These are phyloP conservation scores for Drosophila affinis DNA, from an alignment of 2,888 invertebrate genomes.

Conservation along the genomic window DNA sequence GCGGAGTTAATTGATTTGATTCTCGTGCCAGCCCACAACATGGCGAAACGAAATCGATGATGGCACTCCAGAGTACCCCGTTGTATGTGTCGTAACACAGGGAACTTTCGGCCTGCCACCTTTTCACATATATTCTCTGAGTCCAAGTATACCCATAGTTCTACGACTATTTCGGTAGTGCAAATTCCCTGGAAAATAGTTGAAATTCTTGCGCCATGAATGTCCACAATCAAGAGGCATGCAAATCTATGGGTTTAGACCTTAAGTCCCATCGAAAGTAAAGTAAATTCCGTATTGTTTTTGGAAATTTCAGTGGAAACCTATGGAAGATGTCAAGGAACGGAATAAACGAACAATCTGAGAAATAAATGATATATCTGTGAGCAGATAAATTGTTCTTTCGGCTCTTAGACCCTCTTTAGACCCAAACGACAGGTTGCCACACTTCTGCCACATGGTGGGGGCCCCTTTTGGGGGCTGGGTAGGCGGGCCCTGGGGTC, in stretches of 20 bases:
- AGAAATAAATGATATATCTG: too few species aligned
- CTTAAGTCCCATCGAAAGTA: slow-evolving; percentile 9
- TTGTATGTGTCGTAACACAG: not conserved
- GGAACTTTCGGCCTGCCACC: not conserved
- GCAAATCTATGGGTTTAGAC: not conserved
- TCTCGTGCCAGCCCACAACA: slow-evolving; percentile 52
- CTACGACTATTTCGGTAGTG: not conserved
- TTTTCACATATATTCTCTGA: not conserved
- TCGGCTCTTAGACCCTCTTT: not conserved
- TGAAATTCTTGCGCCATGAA: not conserved
- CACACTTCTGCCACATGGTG: not conserved
- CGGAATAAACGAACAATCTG: too few species aligned
- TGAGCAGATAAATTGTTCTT: not conserved
- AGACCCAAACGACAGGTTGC: not conserved
- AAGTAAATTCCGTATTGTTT: slow-evolving; percentile 46
- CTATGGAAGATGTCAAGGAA: not conserved
- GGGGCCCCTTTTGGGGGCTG: not conserved
- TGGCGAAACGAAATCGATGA: slow-evolving; percentile 16
- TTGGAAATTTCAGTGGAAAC: not conserved
- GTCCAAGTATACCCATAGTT: not conserved
- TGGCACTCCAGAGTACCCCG: slow-evolving; percentile 9
- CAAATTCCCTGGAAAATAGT: not conserved
- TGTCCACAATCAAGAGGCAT: not conserved
- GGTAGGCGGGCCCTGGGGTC: not conserved
- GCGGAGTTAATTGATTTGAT: slow-evolving; percentile 68